These are phyloP conservation scores for Pachyramphus minor DNA, from an alignment of 2,113 vertebrate genomes.

Conservation along the genomic window DNA sequence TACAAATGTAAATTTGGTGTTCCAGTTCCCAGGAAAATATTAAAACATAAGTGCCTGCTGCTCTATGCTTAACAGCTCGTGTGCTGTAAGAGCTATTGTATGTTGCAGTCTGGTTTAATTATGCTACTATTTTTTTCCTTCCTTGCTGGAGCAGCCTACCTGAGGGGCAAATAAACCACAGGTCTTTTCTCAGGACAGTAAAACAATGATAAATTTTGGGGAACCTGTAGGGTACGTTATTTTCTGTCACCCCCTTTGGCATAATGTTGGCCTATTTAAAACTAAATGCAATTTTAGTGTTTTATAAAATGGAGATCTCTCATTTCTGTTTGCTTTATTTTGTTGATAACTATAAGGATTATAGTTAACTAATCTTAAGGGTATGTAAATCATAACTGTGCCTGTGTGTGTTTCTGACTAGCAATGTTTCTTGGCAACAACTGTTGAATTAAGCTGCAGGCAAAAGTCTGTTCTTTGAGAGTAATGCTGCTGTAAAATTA, in stretches of 20 bases:
- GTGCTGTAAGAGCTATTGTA: background rate
- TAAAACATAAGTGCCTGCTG: background rate
- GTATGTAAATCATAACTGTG: background rate
- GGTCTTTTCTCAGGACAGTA: background rate
- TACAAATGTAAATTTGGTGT: conserved; percentile 18
- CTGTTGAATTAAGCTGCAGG: conserved; percentile 17
- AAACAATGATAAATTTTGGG: background rate
- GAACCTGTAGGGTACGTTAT: background rate
- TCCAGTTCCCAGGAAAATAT: background rate
- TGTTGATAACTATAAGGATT: background rate
- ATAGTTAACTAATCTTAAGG: conserved; percentile 4
- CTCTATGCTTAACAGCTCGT: background rate
- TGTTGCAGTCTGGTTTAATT: conserved; percentile 20
- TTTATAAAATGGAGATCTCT: background rate
- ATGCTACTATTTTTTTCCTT: background rate
- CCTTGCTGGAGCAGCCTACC: background rate
- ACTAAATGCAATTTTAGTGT: background rate
- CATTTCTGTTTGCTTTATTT: background rate
- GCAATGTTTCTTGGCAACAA: conserved; percentile 21
- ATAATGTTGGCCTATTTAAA: background rate
- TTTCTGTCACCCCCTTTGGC: background rate
- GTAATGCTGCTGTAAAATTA: background rate
- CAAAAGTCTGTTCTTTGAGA: background rate
- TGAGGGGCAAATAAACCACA: background rate
- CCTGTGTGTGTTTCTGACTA: background rate